Base-by-base conservation (phyloP, 2,888 invertebrate species). In the Andrena haemorrhoa region DNA sequence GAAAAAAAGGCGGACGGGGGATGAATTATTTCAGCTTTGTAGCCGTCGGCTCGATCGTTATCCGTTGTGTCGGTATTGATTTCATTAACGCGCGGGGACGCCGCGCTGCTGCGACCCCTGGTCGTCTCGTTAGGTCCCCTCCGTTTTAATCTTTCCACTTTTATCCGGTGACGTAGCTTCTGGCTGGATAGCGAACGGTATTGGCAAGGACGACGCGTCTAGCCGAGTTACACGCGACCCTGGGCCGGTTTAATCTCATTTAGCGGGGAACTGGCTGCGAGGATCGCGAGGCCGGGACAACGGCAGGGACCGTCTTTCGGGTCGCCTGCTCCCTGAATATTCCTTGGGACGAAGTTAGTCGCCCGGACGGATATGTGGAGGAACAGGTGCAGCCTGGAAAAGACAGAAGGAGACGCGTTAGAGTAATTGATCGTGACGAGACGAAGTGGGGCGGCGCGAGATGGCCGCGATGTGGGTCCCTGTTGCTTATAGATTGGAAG, bases 171-270 rank as follows among this genome's bases (percentile, higher is more conserved):
- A 53, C 49, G 47, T 51, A 20, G 47, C 64, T 63, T 16, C 12
- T 70, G 66, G n/a, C n/a, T 2, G 71, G 12, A 69, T 68, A 66
- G 61, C 20, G 74, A 64, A 47, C 79, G 79, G 63, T 79, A 85
- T 79, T 83, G 85, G 84, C 83, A 83, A 76, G 70, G 82, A 78
- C 80, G 79, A 74, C 75, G 69, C 86, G 87, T 87, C 85, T 82
- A 75, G 53, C 68, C 74, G 81, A 80, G 83, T 87, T 87, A 83
- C 83, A 79, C 68, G 70, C 64, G 68, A 73, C 58, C 41, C 83
- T 10, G 33, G 65, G 47, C 71, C 51, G 76, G 78, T 87, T 87
- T 87, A 87, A 87, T 87, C 87, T 87, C 83, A 78, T 87, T 85
- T 81, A 66, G 58, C 60, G 71, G 47, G 69, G 71, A 78, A 35